Conservation (phyloP, 2,113 vertebrate species). For the Sigmodon hispidus region DNA sequence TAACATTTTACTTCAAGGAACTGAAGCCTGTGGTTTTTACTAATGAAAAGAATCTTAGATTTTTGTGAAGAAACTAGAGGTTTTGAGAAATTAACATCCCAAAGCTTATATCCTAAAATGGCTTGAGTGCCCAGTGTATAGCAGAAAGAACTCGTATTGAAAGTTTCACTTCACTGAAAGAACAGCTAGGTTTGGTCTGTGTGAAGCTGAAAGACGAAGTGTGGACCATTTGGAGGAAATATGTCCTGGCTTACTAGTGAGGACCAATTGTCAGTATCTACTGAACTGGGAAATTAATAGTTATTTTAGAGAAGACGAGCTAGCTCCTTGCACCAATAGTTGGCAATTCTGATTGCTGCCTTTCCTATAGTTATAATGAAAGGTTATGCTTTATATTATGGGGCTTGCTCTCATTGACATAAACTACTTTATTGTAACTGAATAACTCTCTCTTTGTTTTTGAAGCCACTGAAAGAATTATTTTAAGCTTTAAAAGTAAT, state of each 20-base stretch:
- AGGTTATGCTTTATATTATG: not conserved
- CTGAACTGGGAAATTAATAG: not conserved
- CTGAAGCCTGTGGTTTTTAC: not conserved
- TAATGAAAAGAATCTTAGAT: not conserved
- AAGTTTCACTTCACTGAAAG: not conserved
- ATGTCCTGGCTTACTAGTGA: not conserved
- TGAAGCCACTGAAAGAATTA: not conserved
- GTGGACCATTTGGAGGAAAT: not conserved
- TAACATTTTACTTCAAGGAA: not conserved
- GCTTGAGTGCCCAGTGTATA: not conserved
- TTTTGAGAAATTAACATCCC: not conserved
- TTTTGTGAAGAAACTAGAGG: not conserved
- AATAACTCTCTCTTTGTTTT: not conserved
- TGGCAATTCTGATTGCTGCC: not conserved
- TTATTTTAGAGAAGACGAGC: not conserved
- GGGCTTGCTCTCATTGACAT: not conserved
- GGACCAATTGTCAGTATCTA: not conserved
- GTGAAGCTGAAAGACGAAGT: not conserved
- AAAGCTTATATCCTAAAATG: not conserved
- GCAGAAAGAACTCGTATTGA: constrained; percentile 26
- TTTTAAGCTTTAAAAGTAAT: constrained; percentile 36
- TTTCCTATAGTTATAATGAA: not conserved
- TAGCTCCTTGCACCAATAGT: not conserved
- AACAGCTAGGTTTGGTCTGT: not conserved
- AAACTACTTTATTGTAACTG: not conserved